Evolutionary conservation across 1,140 invertebrate species (phyloP), one percentile per base, ranked within the genome.

Genomic region (Bradynema listronoti): DNA sequence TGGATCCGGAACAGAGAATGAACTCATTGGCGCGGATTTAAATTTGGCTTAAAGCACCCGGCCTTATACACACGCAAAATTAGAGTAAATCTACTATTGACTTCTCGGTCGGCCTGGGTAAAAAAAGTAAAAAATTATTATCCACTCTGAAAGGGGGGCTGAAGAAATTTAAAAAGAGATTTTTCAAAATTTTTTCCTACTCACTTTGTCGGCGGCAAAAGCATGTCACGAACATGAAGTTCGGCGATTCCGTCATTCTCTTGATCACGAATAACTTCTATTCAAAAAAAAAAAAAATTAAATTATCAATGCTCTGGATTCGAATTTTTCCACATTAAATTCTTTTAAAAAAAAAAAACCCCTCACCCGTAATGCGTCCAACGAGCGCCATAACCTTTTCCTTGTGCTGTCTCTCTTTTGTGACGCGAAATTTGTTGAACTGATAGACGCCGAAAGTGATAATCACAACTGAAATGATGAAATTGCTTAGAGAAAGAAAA

Each of bases 181-280:
- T n/a, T n/a, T n/a, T n/a, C n/a, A n/a, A n/a, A n/a, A n/a, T 39
- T 11, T 39, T 39, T 39, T 11, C 11, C 11, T 6, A 16, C 61
- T 34, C 9, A 63, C 59, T 61, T 62, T 0, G 71, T 68, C 11
- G 69, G 69, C 5, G 69, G 69, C 49, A 71, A 54, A 14, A 71
- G 42, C 46, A 61, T 33, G 36, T 71, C 69, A 7, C 69, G 60
- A 24, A 71, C 54, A 30, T 71, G 69, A 29, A 68, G 71, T 29
- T 71, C 72, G 27, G 69, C 68, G 14, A 75, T 32, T 5, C 72
- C 72, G 14, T 43, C 34, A 39, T 30, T 19, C 4, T 56, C 61
- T 9, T 66, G 47, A 27, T 70, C 66, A 9, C 69, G 52, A 45
- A 69, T 67, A 32, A 64, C 53, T 27, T 69, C 67, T 63, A n/a